Base-by-base conservation (phyloP, 2,888 invertebrate genomes). In the Lamellibrachia satsuma region DNA sequence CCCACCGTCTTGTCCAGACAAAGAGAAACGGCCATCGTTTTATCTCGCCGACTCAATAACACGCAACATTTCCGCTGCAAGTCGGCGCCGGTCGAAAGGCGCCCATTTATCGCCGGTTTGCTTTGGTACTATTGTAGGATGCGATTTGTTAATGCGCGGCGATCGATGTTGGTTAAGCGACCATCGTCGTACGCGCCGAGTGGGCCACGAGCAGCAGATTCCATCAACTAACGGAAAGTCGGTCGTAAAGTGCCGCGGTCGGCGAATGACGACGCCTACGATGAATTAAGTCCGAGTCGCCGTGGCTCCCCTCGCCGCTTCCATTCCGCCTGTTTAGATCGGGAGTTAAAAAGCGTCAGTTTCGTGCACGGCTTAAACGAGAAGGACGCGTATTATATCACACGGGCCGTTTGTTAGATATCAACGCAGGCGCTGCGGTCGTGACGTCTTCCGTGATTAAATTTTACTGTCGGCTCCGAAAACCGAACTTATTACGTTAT, bases 81-180 rank as follows among this genome's bases (percentile, higher is more conserved):
- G 75, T 75, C 75, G 75, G 75, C 75, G 15, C 75, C 75, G 75
- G 75, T 75, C 75, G 75, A 75, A 22, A 75, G 75, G 75, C 15
- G 75, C 75, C 75, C 75, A 75, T 75, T 75, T 75, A 75, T 75
- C 75, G 75, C 11, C 75, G 75, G 75, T 75, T 75, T 75, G 75
- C 75, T 75, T 75, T 22, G 75, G 75, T 6, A n/a, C 75, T 75
- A 75, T 75, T 75, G 75, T 75, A 75, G 22, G 75, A 75, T 75
- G 15, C n/a, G 11, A 75, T 75, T 75, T 75, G 75, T 75, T 75
- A 75, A 75, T 75, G 75, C 22, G n/a, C 75, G 75, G 15, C 75
- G 75, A 75, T 75, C 75, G 75, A 75, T 75, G 75, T 22, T 22
- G 75, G 15, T 75, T 75, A n/a, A 15, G 75, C 22, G 75, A 3